Evolutionary conservation across 2,113 vertebrate genomes (phyloP).

Genomic region (Strix aluco): DNA sequence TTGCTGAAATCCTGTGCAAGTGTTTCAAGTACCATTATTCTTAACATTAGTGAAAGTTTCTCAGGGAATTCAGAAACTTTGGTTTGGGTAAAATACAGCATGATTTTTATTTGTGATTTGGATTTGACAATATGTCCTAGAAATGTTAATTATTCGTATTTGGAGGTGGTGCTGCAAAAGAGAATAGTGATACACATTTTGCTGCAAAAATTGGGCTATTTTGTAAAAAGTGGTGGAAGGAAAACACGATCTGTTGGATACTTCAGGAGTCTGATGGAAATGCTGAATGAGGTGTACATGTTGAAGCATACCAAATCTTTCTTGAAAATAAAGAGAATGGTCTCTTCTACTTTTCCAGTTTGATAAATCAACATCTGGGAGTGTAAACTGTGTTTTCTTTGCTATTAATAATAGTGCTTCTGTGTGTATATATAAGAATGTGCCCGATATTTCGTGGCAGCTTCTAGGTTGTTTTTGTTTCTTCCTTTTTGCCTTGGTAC

Average conservation of each 20-base stretch:
- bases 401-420: not conserved
- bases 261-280: not conserved
- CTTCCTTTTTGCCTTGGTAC: not conserved
- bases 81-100: not conserved
- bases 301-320: not conserved
- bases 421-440: accelerated
- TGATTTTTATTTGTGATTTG: not conserved
- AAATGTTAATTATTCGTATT: not conserved
- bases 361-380: not conserved
- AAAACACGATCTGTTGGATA: not conserved
- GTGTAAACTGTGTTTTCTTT: not conserved
- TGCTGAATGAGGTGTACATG: not conserved
- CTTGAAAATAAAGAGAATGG: not conserved
- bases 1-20: not conserved
- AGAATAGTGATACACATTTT: accelerated
- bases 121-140: not conserved
- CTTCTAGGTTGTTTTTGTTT: not conserved
- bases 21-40: not conserved
- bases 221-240: not conserved
- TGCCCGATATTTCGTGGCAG: not conserved
- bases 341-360: not conserved
- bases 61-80: not conserved
- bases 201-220: not conserved
- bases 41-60: not conserved
- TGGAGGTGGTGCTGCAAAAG: not conserved